Base-by-base conservation (phyloP, 2,797 vertebrate genomes). In the Phrynocephalus guinanensis region DNA sequence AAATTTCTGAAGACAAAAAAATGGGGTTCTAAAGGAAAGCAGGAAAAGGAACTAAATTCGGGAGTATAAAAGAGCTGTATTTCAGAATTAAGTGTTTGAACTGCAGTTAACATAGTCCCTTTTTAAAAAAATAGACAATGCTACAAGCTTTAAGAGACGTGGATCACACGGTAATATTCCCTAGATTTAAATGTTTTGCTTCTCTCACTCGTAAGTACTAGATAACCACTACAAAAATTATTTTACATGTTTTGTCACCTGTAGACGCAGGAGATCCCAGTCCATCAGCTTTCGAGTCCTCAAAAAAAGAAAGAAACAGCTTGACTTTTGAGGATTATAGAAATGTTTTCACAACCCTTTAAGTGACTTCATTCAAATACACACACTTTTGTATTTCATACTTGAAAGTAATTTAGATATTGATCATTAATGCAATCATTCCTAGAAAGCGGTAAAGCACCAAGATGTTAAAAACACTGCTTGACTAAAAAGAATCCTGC, bases 251-350 rank as follows among this genome's bases (percentile, higher is more conserved):
- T 94, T 56, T 56, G 87, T 89, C 95, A 99, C 99, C 98, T 97
- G 97, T 93, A 91, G 98, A 97, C n/a, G 97, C 97, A 76, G 97
- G 86, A 81, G 93, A 93, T 82, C 95, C 91, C 94, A 97, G 95
- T 87, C 97, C 98, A 94, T 99, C 98, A 87, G 96, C 96, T 95
- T 98, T 97, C 85, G 95, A 95, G 90, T 93, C 95, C 95, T 96
- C 96, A 91, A 93, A 84, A 84, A 88, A 85, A 38, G 6, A 56
- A 77, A 52, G 92, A 60, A 94, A 91, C 89, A n/a, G n/a, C 30
- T 86, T 38, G 10, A 94, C 92, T 94, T 94, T 30, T 6, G 85
- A 78, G 63, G 90, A 92, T 26, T 88, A 88, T 2, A 81, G 73
- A 91, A 88, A 76, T 86, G 18, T 26, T 88, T 86, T 79, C 91